phyloP scores from a whole-genome alignment of 53 echinoderm and acorn worm genomes.

The Crossaster papposus region DNA sequence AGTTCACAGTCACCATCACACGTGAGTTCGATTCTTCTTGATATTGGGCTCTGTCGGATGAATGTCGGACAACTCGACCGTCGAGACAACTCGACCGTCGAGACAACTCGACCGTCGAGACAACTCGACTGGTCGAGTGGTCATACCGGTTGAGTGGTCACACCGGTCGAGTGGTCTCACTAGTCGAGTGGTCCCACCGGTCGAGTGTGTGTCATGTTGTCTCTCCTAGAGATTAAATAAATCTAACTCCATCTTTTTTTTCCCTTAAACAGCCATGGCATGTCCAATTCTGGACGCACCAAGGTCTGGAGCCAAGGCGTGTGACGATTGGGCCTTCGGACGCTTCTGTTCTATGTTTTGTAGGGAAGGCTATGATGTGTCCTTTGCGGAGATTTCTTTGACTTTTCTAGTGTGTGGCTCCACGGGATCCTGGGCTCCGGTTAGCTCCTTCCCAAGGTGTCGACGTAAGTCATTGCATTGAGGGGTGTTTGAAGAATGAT shows the following conservation, averaged over 20 bases:
- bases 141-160: too few species aligned
- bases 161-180: too few species aligned
- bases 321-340: slow-evolving; percentile 76
- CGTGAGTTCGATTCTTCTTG: slow-evolving; percentile 57
- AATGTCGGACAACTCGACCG: too few species aligned
- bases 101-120: too few species aligned
- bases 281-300: slow-evolving; percentile 62
- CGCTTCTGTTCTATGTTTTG: slow-evolving; percentile 73
- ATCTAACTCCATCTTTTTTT: background rate
- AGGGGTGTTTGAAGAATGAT: too few species aligned
- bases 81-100: too few species aligned
- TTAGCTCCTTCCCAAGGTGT: background rate
- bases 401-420: slow-evolving; percentile 35
- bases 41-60: too few species aligned
- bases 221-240: background rate
- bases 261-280: slow-evolving; percentile 55
- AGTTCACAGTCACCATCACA: slow-evolving; percentile 65
- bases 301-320: slow-evolving; percentile 70
- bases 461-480: too few species aligned
- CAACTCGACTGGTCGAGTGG: too few species aligned
- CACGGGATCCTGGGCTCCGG: background rate
- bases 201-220: too few species aligned
- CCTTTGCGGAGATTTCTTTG: background rate
- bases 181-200: too few species aligned
- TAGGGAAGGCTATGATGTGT: slow-evolving; percentile 59